These are phyloP conservation scores for Drosophila busckii DNA, from an alignment of 1,140 invertebrate genomes.

Conservation along the genomic window DNA sequence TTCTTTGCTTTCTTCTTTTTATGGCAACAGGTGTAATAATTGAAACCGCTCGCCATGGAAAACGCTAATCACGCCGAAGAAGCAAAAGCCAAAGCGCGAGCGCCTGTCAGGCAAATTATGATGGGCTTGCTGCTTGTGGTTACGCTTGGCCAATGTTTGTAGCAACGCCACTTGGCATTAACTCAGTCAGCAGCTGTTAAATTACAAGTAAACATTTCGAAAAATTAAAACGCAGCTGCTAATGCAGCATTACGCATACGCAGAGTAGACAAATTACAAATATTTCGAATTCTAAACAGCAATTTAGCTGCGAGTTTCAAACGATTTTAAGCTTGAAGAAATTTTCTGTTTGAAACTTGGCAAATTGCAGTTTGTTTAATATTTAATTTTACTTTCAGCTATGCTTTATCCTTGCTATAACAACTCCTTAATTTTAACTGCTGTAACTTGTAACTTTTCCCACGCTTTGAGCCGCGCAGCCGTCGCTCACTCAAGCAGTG, in stretches of 20 bases:
- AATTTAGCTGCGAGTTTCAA: no score
- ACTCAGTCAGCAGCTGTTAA: constrained; percentile 64
- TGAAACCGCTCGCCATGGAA: constrained; percentile 54
- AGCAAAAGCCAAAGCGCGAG: constrained; percentile 32
- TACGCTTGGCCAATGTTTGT: constrained; percentile 41
- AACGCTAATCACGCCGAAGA: constrained; percentile 68
- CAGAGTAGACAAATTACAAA: no score
- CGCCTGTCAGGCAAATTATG: constrained; percentile 25
- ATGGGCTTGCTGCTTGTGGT: constrained; percentile 43
- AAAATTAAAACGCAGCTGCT: no score
- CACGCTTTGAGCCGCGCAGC: constrained; percentile 42
- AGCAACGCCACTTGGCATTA: constrained; percentile 55
- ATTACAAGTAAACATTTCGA: no score
- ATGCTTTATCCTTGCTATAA: background rate
- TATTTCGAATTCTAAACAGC: no score
- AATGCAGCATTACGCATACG: no score
- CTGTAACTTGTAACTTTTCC: constrained; percentile 26
- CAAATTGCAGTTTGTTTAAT: no score
- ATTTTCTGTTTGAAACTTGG: no score
- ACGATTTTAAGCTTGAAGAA: no score
- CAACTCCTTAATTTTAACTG: constrained; percentile 3
- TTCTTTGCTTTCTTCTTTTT: constrained; percentile 24
- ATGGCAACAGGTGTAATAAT: constrained; percentile 71
- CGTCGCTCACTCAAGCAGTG: constrained; percentile 39
- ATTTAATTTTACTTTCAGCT: no score